A percentile compares a stretch with the other conserved stretches of the same genome.
These are phyloP conservation scores for Meteorus colon DNA, from an alignment of 2,888 invertebrate genomes.

Conservation along the genomic window DNA sequence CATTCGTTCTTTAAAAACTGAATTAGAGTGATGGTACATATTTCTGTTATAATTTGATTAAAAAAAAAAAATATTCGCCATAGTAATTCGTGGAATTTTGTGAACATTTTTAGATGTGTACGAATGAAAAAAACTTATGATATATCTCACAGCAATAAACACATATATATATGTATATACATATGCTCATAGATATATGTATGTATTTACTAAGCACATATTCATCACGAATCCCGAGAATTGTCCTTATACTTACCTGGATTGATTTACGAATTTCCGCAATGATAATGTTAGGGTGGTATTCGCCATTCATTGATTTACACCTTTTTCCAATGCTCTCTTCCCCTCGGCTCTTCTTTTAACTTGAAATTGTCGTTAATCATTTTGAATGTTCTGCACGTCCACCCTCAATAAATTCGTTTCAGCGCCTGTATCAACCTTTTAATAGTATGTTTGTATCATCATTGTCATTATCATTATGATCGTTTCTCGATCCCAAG, in stretches of 20 bases:
- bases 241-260: slow-evolving; percentile 69
- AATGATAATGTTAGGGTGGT: neutral
- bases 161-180: neutral
- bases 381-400: too few species aligned
- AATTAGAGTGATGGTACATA: neutral
- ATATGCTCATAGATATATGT: neutral
- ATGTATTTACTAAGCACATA: slow-evolving; percentile 28
- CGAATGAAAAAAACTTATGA: neutral
- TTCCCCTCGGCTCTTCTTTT: too few species aligned
- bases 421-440: too few species aligned
- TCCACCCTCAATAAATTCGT: too few species aligned
- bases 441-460: too few species aligned
- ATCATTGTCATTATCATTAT: too few species aligned
- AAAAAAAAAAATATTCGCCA: neutral
- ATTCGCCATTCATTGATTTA: neutral
- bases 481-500: too few species aligned
- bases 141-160: neutral
- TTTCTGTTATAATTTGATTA: neutral
- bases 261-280: slow-evolving; percentile 47
- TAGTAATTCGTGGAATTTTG: neutral
- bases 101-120: neutral
- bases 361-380: too few species aligned
- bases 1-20: neutral
- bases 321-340: too few species aligned
- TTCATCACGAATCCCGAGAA: slow-evolving; percentile 61